Evolutionary conservation across 1,140 invertebrate genomes (phyloP), one percentile per base, ranked within the genome.

Genomic region (Ostrea denselamellosa): DNA sequence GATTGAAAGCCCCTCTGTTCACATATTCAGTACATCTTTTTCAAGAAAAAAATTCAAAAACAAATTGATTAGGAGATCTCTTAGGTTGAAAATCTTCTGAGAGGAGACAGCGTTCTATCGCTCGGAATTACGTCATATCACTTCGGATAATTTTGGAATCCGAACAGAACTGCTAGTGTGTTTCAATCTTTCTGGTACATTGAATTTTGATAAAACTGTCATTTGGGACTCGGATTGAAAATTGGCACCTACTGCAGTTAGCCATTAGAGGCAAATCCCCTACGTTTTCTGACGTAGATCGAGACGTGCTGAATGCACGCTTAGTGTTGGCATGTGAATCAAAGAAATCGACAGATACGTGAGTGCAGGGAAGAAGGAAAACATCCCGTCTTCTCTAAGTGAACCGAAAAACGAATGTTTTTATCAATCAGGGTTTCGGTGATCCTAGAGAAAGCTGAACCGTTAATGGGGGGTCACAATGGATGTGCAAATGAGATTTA

Each of bases 391-490:
- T 28, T 77, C 28, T 28, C 68, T 25, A 12, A 77, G 68, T 77
- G 68, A 77, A 77, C 68, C 68, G 68, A 28, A 25, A 77, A 77
- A 77, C 25, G 68, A 77, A 77, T 25, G 68, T 77, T 77, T 77
- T 77, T 77, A 77, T 77, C 68, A 77, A 77, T 77, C 68, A 77
- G 28, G 68, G 68, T 77, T 77, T 77, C 28, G 68, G 68, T 77
- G 68, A 77, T 77, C 68, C 25, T 25, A 25, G 28, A 77, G 68
- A 77, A 77, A 28, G 68, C 68, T 77, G 9, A 34, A 28, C 68
- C 25, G 68, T 77, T 77, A 77, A 77, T 77, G 68, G 68, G 17
- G 28, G 68, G 68, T 77, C 68, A 77, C 68, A 77, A 25, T 77
- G 28, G 25, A 77, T 25, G 68, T 77, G 68, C 25, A 77, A 77